Percentiles rank a stretch among this genome's conserved stretches.
Evolutionary conservation across 2,888 invertebrate genomes (phyloP).

Genomic region (Macrosoma leucophasiata): DNA sequence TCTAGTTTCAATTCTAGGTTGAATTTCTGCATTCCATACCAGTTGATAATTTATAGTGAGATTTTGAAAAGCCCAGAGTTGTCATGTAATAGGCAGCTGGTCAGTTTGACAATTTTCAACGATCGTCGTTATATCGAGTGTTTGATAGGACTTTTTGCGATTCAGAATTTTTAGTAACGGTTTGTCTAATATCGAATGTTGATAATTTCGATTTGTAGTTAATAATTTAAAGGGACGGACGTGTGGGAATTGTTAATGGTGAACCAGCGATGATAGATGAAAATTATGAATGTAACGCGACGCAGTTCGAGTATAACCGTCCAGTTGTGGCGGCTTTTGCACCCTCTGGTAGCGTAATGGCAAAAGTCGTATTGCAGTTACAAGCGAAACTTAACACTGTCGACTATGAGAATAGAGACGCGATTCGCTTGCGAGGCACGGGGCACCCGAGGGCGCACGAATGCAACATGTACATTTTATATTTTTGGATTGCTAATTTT

Average conservation of each 20-base stretch:
- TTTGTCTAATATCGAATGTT: slow-evolving; percentile 29
- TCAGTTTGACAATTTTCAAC: slow-evolving; percentile 36
- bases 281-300: slow-evolving; percentile 46
- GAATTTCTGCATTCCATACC: slow-evolving; percentile 22
- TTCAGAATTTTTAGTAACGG: slow-evolving; percentile 25
- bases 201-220: slow-evolving; percentile 24
- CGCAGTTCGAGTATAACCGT: slow-evolving; percentile 70
- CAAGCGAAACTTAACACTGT: slow-evolving; percentile 40
- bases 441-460: slow-evolving; percentile 64
- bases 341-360: slow-evolving; percentile 56
- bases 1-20: slow-evolving; percentile 16
- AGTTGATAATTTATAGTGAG: slow-evolving; percentile 22
- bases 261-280: slow-evolving; percentile 27
- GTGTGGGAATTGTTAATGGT: slow-evolving; percentile 29
- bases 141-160: slow-evolving; percentile 28
- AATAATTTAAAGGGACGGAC: slow-evolving; percentile 17
- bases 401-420: slow-evolving; percentile 34
- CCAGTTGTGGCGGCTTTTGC: slow-evolving; percentile 71
- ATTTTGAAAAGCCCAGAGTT: slow-evolving; percentile 58
- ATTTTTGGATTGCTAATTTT: slow-evolving; percentile 77
- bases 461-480: slow-evolving; percentile 74
- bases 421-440: slow-evolving; percentile 45
- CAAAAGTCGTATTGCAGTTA: slow-evolving; percentile 48
- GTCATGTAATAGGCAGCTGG: slow-evolving; percentile 37
- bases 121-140: slow-evolving; percentile 27